Evolutionary conservation across 64 coral and sea anemone genomes (phyloP).

Genomic region (Acropora yongei): DNA sequence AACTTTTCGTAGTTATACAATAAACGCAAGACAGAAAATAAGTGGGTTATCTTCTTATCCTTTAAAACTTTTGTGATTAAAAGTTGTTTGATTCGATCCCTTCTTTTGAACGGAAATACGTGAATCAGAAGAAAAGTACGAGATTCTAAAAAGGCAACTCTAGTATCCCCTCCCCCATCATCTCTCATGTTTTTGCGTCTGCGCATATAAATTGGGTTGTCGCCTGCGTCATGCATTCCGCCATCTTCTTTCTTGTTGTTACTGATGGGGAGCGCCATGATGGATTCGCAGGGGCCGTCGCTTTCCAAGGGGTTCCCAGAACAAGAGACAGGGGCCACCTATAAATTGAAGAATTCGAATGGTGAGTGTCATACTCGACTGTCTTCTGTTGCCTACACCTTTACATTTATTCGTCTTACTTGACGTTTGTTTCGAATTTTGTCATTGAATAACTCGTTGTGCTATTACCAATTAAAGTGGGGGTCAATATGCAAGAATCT

Average conservation of each 20-base stretch:
- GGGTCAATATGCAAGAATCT: too few species aligned
- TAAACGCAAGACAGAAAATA: too few species aligned
- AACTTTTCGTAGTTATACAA: too few species aligned
- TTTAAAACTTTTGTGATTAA: too few species aligned
- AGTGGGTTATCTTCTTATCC: too few species aligned
- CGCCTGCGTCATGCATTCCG: not conserved
- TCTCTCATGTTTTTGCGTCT: not conserved
- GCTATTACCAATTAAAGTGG: not conserved
- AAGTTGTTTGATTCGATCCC: too few species aligned
- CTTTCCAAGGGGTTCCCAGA: conserved; percentile 75
- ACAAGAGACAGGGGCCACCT: conserved; percentile 30
- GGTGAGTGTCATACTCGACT: not conserved
- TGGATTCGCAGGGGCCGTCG: conserved; percentile 78
- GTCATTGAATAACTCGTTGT: not conserved
- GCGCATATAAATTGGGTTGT: not conserved
- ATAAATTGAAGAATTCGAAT: not conserved
- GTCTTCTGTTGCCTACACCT: too few species aligned
- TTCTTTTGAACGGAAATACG: too few species aligned
- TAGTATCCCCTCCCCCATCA: not conserved
- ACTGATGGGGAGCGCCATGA: conserved; percentile 61
- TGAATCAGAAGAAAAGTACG: too few species aligned
- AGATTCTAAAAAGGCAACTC: too few species aligned
- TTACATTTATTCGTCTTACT: not conserved
- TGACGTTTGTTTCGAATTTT: not conserved
- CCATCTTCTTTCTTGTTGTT: conserved; percentile 58